A percentile compares a stretch with the other conserved stretches of the same genome.
phyloP scores from a whole-genome alignment of 2,113 vertebrate species.

The Pomatorhinus ruficollis region DNA sequence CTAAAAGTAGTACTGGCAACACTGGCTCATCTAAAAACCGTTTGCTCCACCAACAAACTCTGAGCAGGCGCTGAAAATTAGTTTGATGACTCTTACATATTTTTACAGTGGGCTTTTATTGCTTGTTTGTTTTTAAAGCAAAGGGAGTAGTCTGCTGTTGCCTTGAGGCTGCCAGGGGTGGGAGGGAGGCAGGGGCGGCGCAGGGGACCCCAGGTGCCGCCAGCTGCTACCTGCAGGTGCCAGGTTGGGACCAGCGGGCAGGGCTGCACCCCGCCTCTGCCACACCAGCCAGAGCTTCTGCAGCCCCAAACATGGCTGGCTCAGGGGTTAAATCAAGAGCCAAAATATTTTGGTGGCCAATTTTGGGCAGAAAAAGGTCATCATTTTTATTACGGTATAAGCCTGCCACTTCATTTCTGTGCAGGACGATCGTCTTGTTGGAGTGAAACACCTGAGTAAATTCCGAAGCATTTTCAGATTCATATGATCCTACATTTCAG shows the following conservation, averaged over 20 bases:
- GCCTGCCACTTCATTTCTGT: neutral
- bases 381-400: accelerated
- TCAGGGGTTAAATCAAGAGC: no score
- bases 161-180: neutral
- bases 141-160: neutral
- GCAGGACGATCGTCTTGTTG: neutral
- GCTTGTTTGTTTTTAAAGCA: neutral
- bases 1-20: neutral
- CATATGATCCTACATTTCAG: neutral
- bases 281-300: accelerated
- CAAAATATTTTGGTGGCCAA: accelerated
- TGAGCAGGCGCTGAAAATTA: accelerated
- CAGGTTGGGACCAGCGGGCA: accelerated
- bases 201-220: neutral
- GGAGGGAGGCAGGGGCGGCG: accelerated
- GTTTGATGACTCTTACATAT: neutral
- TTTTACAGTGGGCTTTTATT: neutral
- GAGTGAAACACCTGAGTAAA: neutral
- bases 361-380: neutral
- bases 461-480: neutral
- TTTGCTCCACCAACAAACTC: neutral
- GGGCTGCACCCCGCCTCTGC: accelerated
- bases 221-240: neutral
- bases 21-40: accelerated
- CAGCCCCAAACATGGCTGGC: accelerated